A percentile compares a stretch with the other conserved stretches of the same genome.
phyloP scores from a whole-genome alignment of 1,140 invertebrate genomes.

The Colletes gigas region DNA sequence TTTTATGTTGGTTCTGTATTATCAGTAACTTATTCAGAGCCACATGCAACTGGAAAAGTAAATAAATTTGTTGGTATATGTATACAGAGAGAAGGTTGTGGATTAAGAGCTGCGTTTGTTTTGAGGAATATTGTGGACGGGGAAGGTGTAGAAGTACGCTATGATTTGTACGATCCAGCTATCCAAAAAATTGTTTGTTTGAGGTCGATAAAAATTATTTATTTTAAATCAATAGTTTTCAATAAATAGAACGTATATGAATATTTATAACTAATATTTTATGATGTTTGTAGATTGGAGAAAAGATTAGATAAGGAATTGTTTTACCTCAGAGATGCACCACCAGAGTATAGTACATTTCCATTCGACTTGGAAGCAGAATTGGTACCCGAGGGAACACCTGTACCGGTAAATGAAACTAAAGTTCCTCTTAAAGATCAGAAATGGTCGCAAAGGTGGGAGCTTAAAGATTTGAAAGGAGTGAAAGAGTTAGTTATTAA shows the following conservation, averaged over 20 bases:
- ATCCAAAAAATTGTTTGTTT: slow-evolving; percentile 91
- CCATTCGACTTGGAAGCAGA: slow-evolving; percentile 95
- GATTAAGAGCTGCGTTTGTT: slow-evolving; percentile 91
- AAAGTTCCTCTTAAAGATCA: slow-evolving; percentile 91
- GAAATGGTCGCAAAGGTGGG: slow-evolving; percentile 94
- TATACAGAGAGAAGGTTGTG: slow-evolving; percentile 90
- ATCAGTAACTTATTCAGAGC: slow-evolving; percentile 95
- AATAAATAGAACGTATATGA: slow-evolving; percentile 2
- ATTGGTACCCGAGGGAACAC: slow-evolving; percentile 86
- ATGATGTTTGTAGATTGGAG: slow-evolving; percentile 89
- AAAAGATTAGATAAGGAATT: slow-evolving; percentile 96
- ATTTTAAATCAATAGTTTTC: background rate
- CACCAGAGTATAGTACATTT: slow-evolving; percentile 96
- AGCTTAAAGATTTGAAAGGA: slow-evolving; percentile 90
- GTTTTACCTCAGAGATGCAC: slow-evolving; percentile 95
- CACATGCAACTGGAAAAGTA: slow-evolving; percentile 91
- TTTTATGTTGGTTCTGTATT: slow-evolving; percentile 98
- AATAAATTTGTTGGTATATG: slow-evolving; percentile 98
- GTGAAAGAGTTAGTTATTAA: slow-evolving; percentile 84
- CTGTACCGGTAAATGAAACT: slow-evolving; percentile 93
- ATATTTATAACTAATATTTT: background rate
- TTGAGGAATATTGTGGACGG: slow-evolving; percentile 96
- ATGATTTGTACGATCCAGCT: slow-evolving; percentile 96
- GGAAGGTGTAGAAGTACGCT: slow-evolving; percentile 93
- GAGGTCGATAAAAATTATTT: slow-evolving; percentile 64